Evolutionary conservation across 2,888 invertebrate genomes (phyloP), one percentile per base, ranked within the genome.

Genomic region (Hirtodrosophila histrioides): DNA sequence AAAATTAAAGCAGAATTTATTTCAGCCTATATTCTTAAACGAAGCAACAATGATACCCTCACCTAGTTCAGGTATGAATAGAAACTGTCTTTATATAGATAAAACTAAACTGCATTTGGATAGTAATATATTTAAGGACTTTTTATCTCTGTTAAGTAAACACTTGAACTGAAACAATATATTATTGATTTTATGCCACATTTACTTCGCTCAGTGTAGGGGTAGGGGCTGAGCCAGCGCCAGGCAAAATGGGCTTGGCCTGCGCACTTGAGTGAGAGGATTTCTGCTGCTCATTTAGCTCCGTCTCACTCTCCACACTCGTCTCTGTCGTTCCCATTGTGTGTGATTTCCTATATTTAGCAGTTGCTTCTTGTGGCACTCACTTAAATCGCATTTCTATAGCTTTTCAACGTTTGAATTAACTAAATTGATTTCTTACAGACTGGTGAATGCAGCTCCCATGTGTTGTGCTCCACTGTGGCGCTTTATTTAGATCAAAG

Each of bases 241-340:
- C 51, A 24, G 56, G 11, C 69, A 45, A 77, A 85, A 87, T 87
- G 82, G 82, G 85, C 66, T 82, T 85, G 82, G 88, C 61, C 83
- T 84, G 61, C 57, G 65, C 74, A 63, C 62, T 80, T 60, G 64
- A 77, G 81, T 64, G 67, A 77, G 78, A 72, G 51, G n/a, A 68
- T 63, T 76, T 49, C 45, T 62, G 61, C 62, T 51, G 68, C 78
- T 80, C 71, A 29, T 57, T 61, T 76, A 51, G 65, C 72, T 69
- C 51, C 46, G 29, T 63, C 63, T 71, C 61, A n/a, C 31, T 56
- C 66, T 29, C 35, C n/a, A 40, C 45, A 37, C 55, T 57, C 33
- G 17, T 76, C 72, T 54, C 72, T 45, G 40, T 65, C 54, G 0
- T 17, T 35, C 46, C 27, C 40, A 10, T 35, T 43, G 43, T 41